Conservation (phyloP, 2,113 vertebrate species). For the Nannospalax galili region DNA sequence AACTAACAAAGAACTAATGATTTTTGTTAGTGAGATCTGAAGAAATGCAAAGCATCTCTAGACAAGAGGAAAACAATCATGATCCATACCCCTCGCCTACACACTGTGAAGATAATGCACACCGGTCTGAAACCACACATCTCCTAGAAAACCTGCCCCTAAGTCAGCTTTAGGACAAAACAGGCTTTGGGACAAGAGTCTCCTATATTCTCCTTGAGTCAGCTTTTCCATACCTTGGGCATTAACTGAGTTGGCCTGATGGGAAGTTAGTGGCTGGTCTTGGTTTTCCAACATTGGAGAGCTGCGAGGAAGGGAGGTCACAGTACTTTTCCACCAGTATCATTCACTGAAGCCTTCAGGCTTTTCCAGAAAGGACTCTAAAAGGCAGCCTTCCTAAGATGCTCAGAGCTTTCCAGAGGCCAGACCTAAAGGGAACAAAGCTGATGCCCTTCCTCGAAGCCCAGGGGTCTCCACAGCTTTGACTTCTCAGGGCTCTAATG, state of each 20-base stretch:
- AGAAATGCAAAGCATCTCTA: neutral
- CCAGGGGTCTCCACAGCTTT: neutral
- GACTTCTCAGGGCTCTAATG: no score
- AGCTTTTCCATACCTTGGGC: neutral
- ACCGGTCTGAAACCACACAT: neutral
- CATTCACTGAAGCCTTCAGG: no score
- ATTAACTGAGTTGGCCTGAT: neutral
- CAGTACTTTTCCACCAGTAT: neutral
- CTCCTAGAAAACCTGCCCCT: neutral
- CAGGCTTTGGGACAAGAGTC: neutral
- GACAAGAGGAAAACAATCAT: neutral
- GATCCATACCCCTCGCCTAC: neutral
- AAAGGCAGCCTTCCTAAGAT: neutral
- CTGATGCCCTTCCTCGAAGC: neutral
- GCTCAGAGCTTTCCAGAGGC: neutral
- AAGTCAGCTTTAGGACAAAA: no score
- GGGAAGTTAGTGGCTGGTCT: rapidly evolving
- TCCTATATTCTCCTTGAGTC: neutral
- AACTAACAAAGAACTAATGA: neutral
- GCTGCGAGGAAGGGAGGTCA: rapidly evolving
- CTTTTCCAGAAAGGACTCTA: neutral
- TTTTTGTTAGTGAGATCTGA: neutral
- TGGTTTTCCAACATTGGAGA: neutral
- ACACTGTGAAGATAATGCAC: neutral
- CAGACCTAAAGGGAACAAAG: neutral